These are phyloP conservation scores for Rotaria sp. DNA, from an alignment of 2,888 invertebrate genomes.

Conservation along the genomic window DNA sequence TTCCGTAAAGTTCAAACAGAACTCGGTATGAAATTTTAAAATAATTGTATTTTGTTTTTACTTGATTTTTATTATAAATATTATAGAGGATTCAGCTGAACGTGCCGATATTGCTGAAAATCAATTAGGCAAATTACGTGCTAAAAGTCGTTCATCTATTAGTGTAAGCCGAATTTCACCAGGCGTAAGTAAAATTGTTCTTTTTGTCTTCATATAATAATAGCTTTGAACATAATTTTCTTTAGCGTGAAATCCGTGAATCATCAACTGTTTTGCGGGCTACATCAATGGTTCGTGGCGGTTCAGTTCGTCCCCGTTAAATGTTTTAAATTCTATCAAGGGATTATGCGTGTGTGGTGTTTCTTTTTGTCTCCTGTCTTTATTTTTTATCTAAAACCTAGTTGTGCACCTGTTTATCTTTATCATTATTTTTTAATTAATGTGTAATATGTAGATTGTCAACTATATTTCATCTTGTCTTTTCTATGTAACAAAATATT, in stretches of 20 bases:
- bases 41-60: not conserved
- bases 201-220: too few species aligned
- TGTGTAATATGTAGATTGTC: not conserved
- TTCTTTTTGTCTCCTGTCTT: not conserved
- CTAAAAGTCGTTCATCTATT: slow-evolving; percentile 45
- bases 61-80: not conserved
- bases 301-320: not conserved
- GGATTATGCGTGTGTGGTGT: not conserved
- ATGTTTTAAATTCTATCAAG: not conserved
- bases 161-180: slow-evolving; percentile 31
- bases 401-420: not conserved
- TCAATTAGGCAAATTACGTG: slow-evolving; percentile 56
- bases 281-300: not conserved
- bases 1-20: slow-evolving; percentile 59
- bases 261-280: not conserved
- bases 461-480: not conserved
- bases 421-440: not conserved
- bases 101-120: slow-evolving; percentile 58
- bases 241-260: not conserved
- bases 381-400: not conserved
- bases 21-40: slow-evolving; percentile 45
- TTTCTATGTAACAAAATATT: not conserved
- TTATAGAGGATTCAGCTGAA: slow-evolving; percentile 58
- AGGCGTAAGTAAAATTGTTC: not conserved
- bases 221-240: too few species aligned